phyloP scores from a whole-genome alignment of 1,140 invertebrate genomes.

The Subanguina moxae region DNA sequence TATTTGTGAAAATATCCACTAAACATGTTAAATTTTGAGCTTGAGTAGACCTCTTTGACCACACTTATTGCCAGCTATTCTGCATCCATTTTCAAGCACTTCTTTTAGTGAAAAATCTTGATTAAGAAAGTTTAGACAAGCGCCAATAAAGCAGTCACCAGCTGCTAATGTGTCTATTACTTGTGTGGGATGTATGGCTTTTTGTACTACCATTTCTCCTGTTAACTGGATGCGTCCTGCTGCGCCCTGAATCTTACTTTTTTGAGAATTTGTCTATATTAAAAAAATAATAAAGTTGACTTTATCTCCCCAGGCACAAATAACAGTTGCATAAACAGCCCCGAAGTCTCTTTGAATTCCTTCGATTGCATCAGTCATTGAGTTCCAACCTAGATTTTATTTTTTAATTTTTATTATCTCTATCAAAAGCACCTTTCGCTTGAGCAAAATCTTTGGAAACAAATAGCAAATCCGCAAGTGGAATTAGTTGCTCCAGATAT shows the following conservation, averaged over 20 bases:
- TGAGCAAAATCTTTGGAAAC: constrained; percentile 42
- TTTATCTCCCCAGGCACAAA: constrained; percentile 39
- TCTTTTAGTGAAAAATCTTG: constrained; percentile 14
- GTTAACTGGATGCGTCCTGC: background rate
- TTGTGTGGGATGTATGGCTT: constrained; percentile 11
- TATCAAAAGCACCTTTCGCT: constrained; percentile 15
- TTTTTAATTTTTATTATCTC: background rate
- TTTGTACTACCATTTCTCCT: constrained; percentile 18
- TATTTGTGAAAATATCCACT: too few relatives aligned
- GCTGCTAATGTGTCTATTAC: constrained; percentile 42
- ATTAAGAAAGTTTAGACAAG: constrained; percentile 26
- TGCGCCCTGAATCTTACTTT: background rate
- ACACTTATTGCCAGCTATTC: constrained; percentile 32
- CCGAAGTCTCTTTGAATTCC: constrained; percentile 18
- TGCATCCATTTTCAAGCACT: constrained; percentile 21
- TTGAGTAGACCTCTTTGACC: constrained; percentile 29
- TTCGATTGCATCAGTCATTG: constrained; percentile 32
- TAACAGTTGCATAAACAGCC: constrained; percentile 19
- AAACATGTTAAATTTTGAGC: background rate
- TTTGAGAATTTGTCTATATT: background rate
- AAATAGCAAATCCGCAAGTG: constrained; percentile 33
- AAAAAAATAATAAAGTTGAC: constrained; percentile 9
- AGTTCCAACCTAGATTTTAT: constrained; percentile 26
- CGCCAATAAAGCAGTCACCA: constrained; percentile 37
- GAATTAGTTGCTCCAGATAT: constrained; percentile 32